These are phyloP conservation scores for Nothocercus nigrocapillus DNA, from an alignment of 2,113 vertebrate species.

Conservation along the genomic window DNA sequence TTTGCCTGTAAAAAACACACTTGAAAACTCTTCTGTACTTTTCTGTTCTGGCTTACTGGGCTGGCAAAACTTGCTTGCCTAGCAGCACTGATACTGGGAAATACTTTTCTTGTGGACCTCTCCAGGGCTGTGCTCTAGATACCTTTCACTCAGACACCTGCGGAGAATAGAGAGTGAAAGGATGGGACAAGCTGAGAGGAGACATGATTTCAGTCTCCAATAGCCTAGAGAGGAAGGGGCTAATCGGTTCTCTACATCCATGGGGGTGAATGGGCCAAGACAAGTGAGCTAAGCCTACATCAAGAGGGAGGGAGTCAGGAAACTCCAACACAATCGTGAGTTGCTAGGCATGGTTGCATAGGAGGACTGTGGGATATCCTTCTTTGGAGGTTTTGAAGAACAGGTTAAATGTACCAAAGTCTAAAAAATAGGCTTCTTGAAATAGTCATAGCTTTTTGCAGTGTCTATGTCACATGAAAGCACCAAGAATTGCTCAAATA, in stretches of 20 bases:
- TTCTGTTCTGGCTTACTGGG: background rate
- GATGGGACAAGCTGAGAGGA: background rate
- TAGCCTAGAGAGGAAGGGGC: background rate
- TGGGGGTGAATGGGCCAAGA: background rate
- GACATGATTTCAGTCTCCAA: background rate
- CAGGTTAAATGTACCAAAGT: background rate
- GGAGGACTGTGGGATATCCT: background rate
- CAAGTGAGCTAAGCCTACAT: background rate
- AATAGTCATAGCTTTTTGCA: background rate
- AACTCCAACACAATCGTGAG: background rate
- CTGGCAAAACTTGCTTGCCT: background rate
- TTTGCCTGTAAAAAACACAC: conserved; percentile 8
- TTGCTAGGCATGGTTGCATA: background rate
- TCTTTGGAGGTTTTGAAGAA: background rate
- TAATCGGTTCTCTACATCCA: background rate
- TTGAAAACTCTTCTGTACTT: background rate
- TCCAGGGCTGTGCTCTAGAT: background rate
- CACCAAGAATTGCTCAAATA: background rate
- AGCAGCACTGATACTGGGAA: no score
- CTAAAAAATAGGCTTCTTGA: background rate
- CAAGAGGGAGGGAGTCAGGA: background rate
- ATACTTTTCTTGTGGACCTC: background rate
- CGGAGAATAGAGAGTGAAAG: background rate
- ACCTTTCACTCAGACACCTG: background rate
- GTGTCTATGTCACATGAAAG: background rate